A percentile compares a stretch with the other conserved stretches of the same genome.
Evolutionary conservation across 2,888 invertebrate species (phyloP).

Genomic region (Noctua comes): DNA sequence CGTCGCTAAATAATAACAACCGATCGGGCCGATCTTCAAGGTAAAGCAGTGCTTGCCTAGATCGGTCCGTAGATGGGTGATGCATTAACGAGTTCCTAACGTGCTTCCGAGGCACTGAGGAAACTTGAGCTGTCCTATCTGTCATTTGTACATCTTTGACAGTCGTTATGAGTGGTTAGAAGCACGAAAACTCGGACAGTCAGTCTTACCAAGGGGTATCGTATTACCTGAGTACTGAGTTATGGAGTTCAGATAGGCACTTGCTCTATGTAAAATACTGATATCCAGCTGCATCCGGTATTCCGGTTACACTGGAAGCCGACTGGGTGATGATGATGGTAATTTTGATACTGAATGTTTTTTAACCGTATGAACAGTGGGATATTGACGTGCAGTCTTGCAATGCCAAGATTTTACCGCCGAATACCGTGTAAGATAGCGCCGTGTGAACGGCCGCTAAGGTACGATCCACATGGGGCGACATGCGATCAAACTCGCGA

Average conservation of each 20-base stretch:
- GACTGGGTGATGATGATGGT: not conserved
- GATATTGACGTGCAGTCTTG: not conserved
- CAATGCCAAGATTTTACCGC: not conserved
- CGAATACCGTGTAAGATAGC: not conserved
- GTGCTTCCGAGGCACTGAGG: not conserved
- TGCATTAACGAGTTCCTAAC: not conserved
- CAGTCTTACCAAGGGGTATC: not conserved
- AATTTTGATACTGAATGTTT: not conserved
- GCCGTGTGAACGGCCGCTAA: conserved; percentile 26
- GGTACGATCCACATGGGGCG: conserved; percentile 52
- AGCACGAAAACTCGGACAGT: not conserved
- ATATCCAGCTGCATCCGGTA: not conserved
- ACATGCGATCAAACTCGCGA: conserved; percentile 40
- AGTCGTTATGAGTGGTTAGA: not conserved
- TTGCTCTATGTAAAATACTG: not conserved
- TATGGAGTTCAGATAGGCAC: not conserved
- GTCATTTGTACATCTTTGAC: not conserved
- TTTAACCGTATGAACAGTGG: not conserved
- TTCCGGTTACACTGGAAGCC: not conserved
- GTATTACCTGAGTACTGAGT: not conserved
- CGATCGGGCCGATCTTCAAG: not conserved
- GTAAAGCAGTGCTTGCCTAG: not conserved
- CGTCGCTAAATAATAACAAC: not conserved
- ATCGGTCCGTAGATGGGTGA: not conserved
- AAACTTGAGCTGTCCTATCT: not conserved